Percentiles rank a stretch among this genome's conserved stretches.
These are phyloP conservation scores for Apolygus lucorum DNA, from an alignment of 1,140 invertebrate species.

Conservation along the genomic window DNA sequence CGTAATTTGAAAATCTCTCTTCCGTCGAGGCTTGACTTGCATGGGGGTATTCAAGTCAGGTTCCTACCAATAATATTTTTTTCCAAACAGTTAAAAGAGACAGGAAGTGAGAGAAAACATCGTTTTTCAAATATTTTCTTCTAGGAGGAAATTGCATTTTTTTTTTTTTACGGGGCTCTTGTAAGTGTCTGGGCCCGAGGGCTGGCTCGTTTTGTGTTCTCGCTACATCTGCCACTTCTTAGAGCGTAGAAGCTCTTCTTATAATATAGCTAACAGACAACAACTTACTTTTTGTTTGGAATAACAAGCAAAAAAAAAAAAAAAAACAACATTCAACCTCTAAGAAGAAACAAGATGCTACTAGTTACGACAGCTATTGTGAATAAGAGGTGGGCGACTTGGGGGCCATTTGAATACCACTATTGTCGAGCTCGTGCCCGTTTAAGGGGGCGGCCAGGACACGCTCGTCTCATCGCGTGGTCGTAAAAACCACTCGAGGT, in stretches of 20 bases:
- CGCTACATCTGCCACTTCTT: background rate
- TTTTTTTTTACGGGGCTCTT: too few species aligned
- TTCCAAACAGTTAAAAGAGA: too few species aligned
- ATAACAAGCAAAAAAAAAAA: background rate
- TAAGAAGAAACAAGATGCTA: slow-evolving; percentile 2
- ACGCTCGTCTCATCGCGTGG: background rate
- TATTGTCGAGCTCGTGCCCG: background rate
- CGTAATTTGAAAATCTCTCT: too few species aligned
- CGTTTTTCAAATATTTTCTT: too few species aligned
- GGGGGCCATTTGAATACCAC: slow-evolving; percentile 5
- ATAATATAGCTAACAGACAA: background rate
- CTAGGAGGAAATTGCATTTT: too few species aligned
- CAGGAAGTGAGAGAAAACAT: too few species aligned
- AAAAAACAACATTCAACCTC: background rate
- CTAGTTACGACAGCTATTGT: slow-evolving; percentile 16
- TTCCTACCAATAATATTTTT: too few species aligned
- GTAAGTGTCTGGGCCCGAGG: too few species aligned
- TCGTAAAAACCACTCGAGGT: background rate
- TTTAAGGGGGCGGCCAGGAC: background rate
- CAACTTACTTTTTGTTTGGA: background rate
- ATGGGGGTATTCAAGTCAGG: too few species aligned
- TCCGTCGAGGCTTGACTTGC: too few species aligned
- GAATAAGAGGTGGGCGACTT: background rate
- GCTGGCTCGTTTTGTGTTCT: too few species aligned
- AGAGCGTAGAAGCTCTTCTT: background rate